Evolutionary conservation across 2,888 invertebrate species (phyloP).

Genomic region (Iphiclides podalirius): DNA sequence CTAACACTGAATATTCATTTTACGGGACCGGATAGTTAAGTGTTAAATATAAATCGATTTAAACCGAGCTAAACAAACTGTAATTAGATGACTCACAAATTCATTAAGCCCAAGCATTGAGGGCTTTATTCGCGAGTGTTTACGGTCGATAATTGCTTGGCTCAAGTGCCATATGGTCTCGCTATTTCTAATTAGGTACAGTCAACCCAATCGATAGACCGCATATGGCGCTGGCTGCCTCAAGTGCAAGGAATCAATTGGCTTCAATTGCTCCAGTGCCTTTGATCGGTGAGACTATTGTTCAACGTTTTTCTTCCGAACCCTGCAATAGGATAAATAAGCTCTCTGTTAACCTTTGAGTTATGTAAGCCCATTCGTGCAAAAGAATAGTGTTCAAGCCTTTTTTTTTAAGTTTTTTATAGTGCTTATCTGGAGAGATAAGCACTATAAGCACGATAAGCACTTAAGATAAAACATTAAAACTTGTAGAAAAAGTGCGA

Average conservation of each 20-base stretch:
- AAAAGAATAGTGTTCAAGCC: too few relatives aligned
- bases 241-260: slow-evolving; percentile 29
- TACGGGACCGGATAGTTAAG: background rate
- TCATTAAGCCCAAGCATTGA: slow-evolving; percentile 5
- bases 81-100: slow-evolving; percentile 14
- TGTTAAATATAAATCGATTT: slow-evolving; percentile 17
- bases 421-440: too few relatives aligned
- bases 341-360: too few relatives aligned
- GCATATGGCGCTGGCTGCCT: slow-evolving; percentile 31
- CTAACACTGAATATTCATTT: slow-evolving; percentile 15
- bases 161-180: slow-evolving; percentile 26
- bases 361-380: too few relatives aligned
- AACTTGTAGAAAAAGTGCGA: too few relatives aligned
- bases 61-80: slow-evolving; percentile 15
- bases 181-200: slow-evolving; percentile 24
- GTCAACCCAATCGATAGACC: slow-evolving; percentile 26
- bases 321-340: too few relatives aligned
- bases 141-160: slow-evolving; percentile 19
- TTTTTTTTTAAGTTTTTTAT: too few relatives aligned
- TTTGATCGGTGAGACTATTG: slow-evolving; percentile 8
- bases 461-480: too few relatives aligned
- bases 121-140: background rate
- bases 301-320: background rate
- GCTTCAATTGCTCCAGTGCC: slow-evolving; percentile 16
- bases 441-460: too few relatives aligned